These are phyloP conservation scores for Pseudorhombus dupliciocellatus DNA, from an alignment of 2,113 vertebrate genomes.

Conservation along the genomic window DNA sequence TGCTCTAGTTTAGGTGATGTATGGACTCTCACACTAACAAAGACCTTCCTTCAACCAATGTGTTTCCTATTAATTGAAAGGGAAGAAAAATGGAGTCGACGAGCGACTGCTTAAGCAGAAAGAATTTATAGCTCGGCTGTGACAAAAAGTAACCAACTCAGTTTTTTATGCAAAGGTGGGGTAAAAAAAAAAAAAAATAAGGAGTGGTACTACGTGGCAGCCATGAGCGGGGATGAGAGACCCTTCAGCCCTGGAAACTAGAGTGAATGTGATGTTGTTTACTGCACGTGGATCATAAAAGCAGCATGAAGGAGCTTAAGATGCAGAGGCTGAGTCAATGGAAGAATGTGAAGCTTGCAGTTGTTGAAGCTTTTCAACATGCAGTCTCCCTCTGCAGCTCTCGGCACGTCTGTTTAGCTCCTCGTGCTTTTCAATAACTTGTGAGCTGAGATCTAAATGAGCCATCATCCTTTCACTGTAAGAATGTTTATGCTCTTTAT, in stretches of 20 bases:
- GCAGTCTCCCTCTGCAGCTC: conserved; percentile 29
- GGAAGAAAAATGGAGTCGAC: conserved; percentile 56
- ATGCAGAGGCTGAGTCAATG: conserved; percentile 44
- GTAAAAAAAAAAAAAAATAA: neutral
- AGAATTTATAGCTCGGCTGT: conserved; percentile 61
- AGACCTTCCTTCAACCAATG: conserved; percentile 69
- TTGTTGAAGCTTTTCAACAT: neutral
- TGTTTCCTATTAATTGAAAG: conserved; percentile 75
- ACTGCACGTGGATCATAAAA: conserved; percentile 56
- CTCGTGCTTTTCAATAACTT: conserved; percentile 36
- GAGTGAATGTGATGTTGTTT: conserved; percentile 57
- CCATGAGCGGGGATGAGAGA: conserved; percentile 39
- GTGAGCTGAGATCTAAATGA: conserved; percentile 34
- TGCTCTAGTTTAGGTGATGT: conserved; percentile 79
- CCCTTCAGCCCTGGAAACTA: conserved; percentile 30
- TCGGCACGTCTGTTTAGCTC: conserved; percentile 29
- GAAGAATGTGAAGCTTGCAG: conserved; percentile 41
- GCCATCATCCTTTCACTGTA: conserved; percentile 26
- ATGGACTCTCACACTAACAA: conserved; percentile 76
- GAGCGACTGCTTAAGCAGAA: conserved; percentile 48
- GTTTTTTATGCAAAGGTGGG: conserved; percentile 35
- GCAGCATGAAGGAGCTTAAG: conserved; percentile 54
- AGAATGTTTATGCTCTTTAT: conserved; percentile 13
- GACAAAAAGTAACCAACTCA: conserved; percentile 46
- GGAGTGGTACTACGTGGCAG: neutral